These are phyloP conservation scores for Clytia hemisphaerica DNA, from an alignment of 30 jellyfish, hydroid and myxozoan genomes.

Conservation along the genomic window DNA sequence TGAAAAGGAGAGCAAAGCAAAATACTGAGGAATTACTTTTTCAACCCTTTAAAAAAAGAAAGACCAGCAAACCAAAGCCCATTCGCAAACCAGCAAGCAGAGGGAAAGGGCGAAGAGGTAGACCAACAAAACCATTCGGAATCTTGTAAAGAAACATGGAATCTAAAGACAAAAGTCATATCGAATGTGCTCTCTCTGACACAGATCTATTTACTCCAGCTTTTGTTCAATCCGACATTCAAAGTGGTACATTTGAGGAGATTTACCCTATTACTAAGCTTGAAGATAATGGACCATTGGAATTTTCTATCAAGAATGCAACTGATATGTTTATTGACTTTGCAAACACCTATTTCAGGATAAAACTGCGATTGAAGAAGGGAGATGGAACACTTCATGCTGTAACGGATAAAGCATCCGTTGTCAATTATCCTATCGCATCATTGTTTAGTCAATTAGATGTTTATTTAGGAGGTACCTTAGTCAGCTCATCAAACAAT, in stretches of 20 bases:
- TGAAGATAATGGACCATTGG: conserved; percentile 22
- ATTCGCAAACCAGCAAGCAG: too few relatives aligned
- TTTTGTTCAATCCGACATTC: conserved; percentile 18
- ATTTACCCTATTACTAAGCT: not conserved
- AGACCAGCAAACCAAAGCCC: too few relatives aligned
- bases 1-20: too few relatives aligned
- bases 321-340: conserved; percentile 2
- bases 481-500: conserved; percentile 9
- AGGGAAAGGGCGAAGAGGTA: not conserved
- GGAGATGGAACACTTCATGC: conserved; percentile 15
- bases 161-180: not conserved
- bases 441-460: conserved; percentile 21
- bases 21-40: too few relatives aligned
- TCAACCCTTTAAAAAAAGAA: too few relatives aligned
- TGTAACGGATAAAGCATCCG: conserved; percentile 1
- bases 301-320: conserved; percentile 1
- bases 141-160: not conserved
- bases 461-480: conserved; percentile 12
- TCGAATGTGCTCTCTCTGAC: conserved; percentile 17
- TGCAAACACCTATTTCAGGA: not conserved
- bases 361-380: conserved; percentile 4
- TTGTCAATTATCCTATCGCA: not conserved
- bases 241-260: not conserved
- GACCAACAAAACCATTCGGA: not conserved
- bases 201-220: conserved; percentile 26